Evolutionary conservation across 2,888 invertebrate species (phyloP).

Genomic region (Pyrocoelia pectoralis): DNA sequence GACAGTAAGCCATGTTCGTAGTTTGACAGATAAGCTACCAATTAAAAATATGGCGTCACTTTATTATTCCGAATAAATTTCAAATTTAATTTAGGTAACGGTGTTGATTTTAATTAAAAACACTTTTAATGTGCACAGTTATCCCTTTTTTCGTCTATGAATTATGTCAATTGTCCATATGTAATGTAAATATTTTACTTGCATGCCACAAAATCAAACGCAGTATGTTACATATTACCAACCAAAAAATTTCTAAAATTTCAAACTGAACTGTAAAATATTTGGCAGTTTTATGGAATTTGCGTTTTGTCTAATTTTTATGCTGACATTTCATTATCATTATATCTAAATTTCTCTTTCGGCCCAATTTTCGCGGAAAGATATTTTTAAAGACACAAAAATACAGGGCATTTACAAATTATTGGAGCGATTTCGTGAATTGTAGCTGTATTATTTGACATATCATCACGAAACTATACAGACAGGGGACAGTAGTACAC

Average conservation of each 20-base stretch:
- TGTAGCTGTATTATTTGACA: too few relatives aligned
- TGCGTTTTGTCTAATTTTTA: not conserved
- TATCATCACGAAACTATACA: too few relatives aligned
- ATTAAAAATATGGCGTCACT: slow-evolving; percentile 52
- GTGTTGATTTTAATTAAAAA: slow-evolving; percentile 3
- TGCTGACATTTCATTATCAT: too few relatives aligned
- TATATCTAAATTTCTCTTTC: too few relatives aligned
- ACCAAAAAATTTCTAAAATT: slow-evolving; percentile 25
- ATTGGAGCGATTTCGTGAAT: too few relatives aligned
- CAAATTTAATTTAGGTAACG: not conserved
- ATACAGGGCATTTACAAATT: too few relatives aligned
- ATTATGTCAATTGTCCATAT: slow-evolving; percentile 17
- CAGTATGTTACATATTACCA: slow-evolving; percentile 44
- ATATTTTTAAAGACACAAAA: too few relatives aligned
- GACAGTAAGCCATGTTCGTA: slow-evolving; percentile 50
- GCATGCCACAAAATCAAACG: slow-evolving; percentile 54
- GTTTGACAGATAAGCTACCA: slow-evolving; percentile 51
- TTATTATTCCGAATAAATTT: slow-evolving; percentile 7
- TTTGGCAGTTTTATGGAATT: not conserved
- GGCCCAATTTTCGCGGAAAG: too few relatives aligned
- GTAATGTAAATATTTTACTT: slow-evolving; percentile 33
- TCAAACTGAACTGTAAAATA: not conserved
- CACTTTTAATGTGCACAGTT: not conserved
- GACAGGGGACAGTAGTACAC: too few relatives aligned
- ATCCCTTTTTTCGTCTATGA: not conserved